These are phyloP conservation scores for Zophobas morio DNA, from an alignment of 1,140 invertebrate genomes.

Conservation along the genomic window DNA sequence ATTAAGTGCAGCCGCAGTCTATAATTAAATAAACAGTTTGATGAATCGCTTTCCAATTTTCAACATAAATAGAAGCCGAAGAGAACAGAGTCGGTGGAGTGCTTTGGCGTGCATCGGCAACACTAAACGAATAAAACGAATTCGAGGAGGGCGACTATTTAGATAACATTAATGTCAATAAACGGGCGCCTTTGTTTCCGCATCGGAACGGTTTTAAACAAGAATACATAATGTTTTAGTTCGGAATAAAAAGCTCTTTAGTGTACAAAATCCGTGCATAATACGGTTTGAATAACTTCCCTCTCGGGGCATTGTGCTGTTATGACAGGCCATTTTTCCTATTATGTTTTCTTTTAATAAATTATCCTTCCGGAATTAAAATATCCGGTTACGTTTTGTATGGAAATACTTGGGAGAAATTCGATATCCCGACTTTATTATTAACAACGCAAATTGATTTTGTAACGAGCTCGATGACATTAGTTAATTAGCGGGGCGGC, in stretches of 20 bases:
- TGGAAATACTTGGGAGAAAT: slow-evolving; percentile 32
- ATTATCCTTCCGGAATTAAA: slow-evolving; percentile 39
- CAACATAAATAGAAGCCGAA: slow-evolving; percentile 45
- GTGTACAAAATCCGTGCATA: slow-evolving; percentile 41
- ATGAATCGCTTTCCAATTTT: slow-evolving; percentile 51
- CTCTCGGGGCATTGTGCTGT: slow-evolving; percentile 37
- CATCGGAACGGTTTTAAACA: slow-evolving; percentile 1
- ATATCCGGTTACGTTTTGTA: slow-evolving; percentile 40
- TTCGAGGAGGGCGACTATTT: background rate
- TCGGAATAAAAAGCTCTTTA: slow-evolving; percentile 41
- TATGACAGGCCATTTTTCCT: slow-evolving; percentile 41
- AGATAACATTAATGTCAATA: background rate
- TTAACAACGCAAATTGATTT: slow-evolving; percentile 38
- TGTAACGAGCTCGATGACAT: slow-evolving; percentile 15
- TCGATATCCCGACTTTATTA: slow-evolving; percentile 28
- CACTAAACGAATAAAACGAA: slow-evolving; percentile 34
- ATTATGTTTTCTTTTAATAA: slow-evolving; percentile 40
- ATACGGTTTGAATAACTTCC: slow-evolving; percentile 40
- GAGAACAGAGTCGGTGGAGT: slow-evolving; percentile 13
- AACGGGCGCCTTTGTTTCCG: too few species aligned
- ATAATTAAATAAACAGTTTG: slow-evolving; percentile 53
- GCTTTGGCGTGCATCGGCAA: slow-evolving; percentile 11
- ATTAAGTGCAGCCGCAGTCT: slow-evolving; percentile 50
- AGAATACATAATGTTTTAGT: slow-evolving; percentile 34
- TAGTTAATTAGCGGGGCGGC: slow-evolving; percentile 22